Base-by-base conservation (phyloP, 2,113 vertebrate species). In the Aspidoscelis tigris region DNA sequence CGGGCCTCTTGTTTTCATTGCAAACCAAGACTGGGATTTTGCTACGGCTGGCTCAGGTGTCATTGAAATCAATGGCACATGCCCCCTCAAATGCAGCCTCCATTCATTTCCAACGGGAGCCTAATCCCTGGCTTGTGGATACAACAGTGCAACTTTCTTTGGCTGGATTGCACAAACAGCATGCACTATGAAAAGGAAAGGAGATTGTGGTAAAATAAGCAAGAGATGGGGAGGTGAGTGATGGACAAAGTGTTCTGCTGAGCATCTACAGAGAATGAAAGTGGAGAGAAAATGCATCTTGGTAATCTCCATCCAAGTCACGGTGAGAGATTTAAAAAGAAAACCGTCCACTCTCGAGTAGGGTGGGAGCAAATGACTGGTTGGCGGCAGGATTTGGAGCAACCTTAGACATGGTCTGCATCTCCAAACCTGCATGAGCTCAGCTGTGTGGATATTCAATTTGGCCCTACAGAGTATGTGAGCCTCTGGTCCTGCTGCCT, bases 121-220 rank as follows among this genome's bases (percentile, higher is more conserved):
- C 14, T 39, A 11, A 11, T 70, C 68, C 68, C 68, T 39, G 68
- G 12, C 20, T 2, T 33, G 68, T 70, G 68, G 16, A 43, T 43
- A 14, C 65, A 47, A 55, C 44, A 68, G 70, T 76, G 24, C 47
- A 68, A 44, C 44, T 73, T 47, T 44, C 43, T 74, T 64, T 44
- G 73, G 39, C 58, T 33, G 5, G 41, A 74, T 47, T 74, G 55
- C 70, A 47, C 79, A 71, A 55, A 33, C 8, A 2, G 24, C 47
- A 78, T 64, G n/a, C 68, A 71, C 22, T 50, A 69, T 84, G 12
- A 71, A 44, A 61, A 58, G n/a, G 58, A 78, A 26, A 16, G n/a
- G 73, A 79, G 73, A 50, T 10, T 73, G 16, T 39, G 50, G 76
- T 14, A 64, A 74, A 64, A 39, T 39, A 79, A 84, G 70, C 55